Evolutionary conservation across 2,797 vertebrate genomes (phyloP), one percentile per base, ranked within the genome.

Genomic region (Cossypha niveicapilla): DNA sequence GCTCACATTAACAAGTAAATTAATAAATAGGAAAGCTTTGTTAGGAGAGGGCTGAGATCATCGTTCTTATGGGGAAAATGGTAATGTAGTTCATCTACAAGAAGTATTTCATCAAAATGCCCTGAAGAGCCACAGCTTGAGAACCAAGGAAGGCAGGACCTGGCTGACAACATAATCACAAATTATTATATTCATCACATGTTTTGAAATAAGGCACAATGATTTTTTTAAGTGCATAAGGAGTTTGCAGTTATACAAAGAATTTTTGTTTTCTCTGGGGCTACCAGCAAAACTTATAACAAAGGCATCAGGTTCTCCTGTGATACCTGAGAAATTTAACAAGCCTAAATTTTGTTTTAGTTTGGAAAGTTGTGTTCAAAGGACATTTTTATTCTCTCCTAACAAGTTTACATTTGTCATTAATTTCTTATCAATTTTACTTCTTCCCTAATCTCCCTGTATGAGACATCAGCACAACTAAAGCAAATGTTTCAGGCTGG

Each of bases 361-460:
- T 74, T 77, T 63, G 50, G 35, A 39, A 74, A 94, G 32, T 32
- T 24, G 22, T 70, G 32, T 50, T 86, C 76, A 77, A 82, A 73
- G 45, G 42, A 74, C 39, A 48, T 44, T 56, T 90, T 27, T 13
- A 28, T 63, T 72, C 58, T 58, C 32, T 68, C 60, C 18, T 75
- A 80, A 72, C 32, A 66, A 54, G 44, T 88, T 75, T 67, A 56
- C 21, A 65, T 80, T 80, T 83, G 35, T 51, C 50, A 86, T 48
- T 74, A 12, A 75, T 56, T 85, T 90, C 71, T 68, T 88, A 91
- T 66, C 51, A 42, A 47, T 66, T 82, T 85, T 61, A 85, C 28
- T 80, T 37, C 70, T 77, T 81, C 70, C 22, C 32, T 68, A 34
- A 79, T 57, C 73, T 86, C 65, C 53, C 57, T 6, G 18, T 66